Evolutionary conservation across 2,888 invertebrate genomes (phyloP).

Genomic region (Vesta saturnalis): DNA sequence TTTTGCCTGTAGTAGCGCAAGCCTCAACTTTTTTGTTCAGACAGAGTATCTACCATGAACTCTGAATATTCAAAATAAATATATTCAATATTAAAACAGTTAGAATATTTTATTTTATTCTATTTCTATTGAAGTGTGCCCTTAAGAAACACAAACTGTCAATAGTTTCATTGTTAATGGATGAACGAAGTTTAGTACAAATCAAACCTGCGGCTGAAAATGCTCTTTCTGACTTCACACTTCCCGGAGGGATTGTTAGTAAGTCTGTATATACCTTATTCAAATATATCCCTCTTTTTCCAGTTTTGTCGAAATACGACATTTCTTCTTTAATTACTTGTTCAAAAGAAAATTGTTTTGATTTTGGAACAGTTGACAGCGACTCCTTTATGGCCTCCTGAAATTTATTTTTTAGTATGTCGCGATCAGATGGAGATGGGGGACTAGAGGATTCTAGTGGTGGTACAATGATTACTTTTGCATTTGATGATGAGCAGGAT

Average conservation of each 20-base stretch:
- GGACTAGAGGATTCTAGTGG: background rate
- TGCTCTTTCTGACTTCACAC: slow-evolving; percentile 3
- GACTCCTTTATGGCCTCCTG: background rate
- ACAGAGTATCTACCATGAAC: no score
- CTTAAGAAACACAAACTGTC: no score
- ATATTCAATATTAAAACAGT: slow-evolving; percentile 1
- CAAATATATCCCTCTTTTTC: slow-evolving; percentile 3
- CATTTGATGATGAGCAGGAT: background rate
- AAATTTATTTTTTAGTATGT: background rate
- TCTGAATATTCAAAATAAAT: background rate
- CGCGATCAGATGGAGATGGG: background rate
- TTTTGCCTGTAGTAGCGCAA: no score
- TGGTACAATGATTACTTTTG: slow-evolving; percentile 3
- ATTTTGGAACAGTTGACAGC: background rate
- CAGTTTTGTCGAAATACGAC: background rate
- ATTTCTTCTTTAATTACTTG: background rate
- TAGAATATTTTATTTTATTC: slow-evolving; percentile 5
- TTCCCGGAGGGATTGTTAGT: slow-evolving; percentile 8
- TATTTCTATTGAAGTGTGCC: background rate
- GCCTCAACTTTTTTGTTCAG: no score
- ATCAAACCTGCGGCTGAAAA: slow-evolving; percentile 4
- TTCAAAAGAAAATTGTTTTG: slow-evolving; percentile 3
- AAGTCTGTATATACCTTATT: background rate
- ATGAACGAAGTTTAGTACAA: background rate
- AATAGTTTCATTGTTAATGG: background rate